These are phyloP conservation scores for Entomyzon cyanotis DNA, from an alignment of 2,113 vertebrate species.

Conservation along the genomic window DNA sequence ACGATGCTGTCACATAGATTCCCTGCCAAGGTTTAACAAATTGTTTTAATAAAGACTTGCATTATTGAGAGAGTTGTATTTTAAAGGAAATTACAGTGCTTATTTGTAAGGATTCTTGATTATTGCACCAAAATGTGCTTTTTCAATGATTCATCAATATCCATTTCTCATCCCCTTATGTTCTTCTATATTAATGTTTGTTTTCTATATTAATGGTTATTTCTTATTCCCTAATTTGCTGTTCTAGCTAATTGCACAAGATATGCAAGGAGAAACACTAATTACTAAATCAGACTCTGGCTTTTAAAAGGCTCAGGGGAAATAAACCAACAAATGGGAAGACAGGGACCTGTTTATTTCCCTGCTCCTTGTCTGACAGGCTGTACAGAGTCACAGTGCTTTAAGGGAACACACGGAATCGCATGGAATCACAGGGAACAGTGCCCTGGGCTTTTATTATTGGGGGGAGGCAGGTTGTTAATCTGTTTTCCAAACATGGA, in stretches of 20 bases:
- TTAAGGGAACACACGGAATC: neutral
- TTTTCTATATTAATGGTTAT: neutral
- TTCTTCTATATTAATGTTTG: neutral
- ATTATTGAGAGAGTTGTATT: neutral
- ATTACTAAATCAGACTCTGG: constrained; percentile 35
- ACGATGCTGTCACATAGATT: neutral
- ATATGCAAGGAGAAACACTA: constrained; percentile 21
- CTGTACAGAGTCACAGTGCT: neutral
- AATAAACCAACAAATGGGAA: constrained; percentile 30
- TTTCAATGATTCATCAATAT: constrained; percentile 6
- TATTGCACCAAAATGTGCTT: neutral
- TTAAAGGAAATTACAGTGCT: constrained; percentile 8
- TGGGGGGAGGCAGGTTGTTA: neutral
- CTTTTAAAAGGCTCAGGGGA: constrained; percentile 29
- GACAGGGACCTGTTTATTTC: constrained; percentile 30
- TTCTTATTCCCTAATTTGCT: constrained; percentile 46
- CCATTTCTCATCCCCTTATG: neutral
- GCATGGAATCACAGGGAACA: accelerated
- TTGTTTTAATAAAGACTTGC: constrained; percentile 41
- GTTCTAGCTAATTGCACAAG: constrained; percentile 46
- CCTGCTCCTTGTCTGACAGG: neutral
- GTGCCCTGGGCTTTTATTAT: neutral
- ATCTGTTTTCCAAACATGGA: neutral
- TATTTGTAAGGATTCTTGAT: constrained; percentile 3
- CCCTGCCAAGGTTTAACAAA: constrained; percentile 34